Percentiles rank a stretch among this genome's conserved stretches.
Conservation (phyloP, 1,140 invertebrate species). For the Drosophila ironensis region DNA sequence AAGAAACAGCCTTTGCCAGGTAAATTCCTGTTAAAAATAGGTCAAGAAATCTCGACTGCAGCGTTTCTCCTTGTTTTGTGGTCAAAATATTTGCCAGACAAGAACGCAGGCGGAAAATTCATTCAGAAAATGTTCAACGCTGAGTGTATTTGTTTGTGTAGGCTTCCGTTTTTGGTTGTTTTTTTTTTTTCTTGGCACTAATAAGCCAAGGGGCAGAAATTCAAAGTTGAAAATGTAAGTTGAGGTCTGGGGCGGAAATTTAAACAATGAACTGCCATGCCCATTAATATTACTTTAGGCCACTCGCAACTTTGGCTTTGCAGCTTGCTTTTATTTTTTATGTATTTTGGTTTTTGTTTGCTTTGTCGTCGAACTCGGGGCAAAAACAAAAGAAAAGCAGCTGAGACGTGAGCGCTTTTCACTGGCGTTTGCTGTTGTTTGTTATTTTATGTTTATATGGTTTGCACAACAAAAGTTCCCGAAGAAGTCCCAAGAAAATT, state of each 20-base stretch:
- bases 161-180: constrained; percentile 19
- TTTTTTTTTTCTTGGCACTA: constrained; percentile 49
- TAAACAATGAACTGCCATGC: constrained; percentile 75
- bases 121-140: neutral
- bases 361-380: constrained; percentile 31
- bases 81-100: neutral
- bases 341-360: constrained; percentile 30
- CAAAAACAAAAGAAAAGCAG: constrained; percentile 1
- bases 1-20: too few relatives aligned
- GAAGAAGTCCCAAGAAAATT: neutral
- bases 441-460: neutral
- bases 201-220: constrained; percentile 47
- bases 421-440: neutral
- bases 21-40: too few relatives aligned
- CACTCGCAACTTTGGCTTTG: constrained; percentile 68
- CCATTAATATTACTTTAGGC: constrained; percentile 75
- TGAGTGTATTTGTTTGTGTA: constrained; percentile 35
- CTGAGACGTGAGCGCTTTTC: constrained; percentile 17
- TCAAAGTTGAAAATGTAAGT: neutral
- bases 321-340: constrained; percentile 9
- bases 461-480: too few relatives aligned
- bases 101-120: too few relatives aligned
- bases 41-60: too few relatives aligned
- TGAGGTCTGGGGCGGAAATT: constrained; percentile 40
- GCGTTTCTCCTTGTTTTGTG: too few relatives aligned